Base-by-base conservation (phyloP, 2,113 vertebrate genomes). In the Pantherophis guttatus region DNA sequence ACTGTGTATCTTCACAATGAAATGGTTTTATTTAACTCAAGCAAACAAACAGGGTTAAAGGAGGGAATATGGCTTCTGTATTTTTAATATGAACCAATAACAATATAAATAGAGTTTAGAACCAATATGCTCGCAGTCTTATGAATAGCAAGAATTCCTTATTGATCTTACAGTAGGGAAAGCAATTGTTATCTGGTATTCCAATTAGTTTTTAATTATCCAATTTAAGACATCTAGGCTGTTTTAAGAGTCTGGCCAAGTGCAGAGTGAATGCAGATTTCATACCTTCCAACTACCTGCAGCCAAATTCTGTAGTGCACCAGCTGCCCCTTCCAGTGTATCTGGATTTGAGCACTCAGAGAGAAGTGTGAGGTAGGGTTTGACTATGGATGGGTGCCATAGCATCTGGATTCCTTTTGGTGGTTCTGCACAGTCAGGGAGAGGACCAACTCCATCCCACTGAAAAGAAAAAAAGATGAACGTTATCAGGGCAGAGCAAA, bases 301-400 rank as follows among this genome's bases (percentile, higher is more conserved):
- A 92, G 99, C 99, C 96, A 99, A 98, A 98, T 99, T 99, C 98
- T 99, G 99, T 97, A 99, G 97, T 86, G 99, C 99, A 17, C 99
- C 99, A 8, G 99, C 99, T 12, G 99, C 99, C 93, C 99, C 99
- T 97, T 99, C 99, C 97, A 99, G 98, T 0, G 99, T 99, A 98
- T 99, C 99, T 39, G 99, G 98, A 96, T 99, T 99, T 94, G 99
- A 99, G 98, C 99, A 99, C 98, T 99, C 99, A 94, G 99, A 99
- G 96, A 99, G 98, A 97, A 99, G 98, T 93, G 99, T 99, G 98
- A 99, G 99, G 99, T 99, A 99, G 98, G 99, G 99, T 98, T 99
- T 99, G 96, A 99, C 99, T 96, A 99, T 99, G 96, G 99, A 99
- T 85, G 99, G 99, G 98, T 99, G 99, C 99, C 99, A 99, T 97